These are phyloP conservation scores for Ichneumon xanthorius DNA, from an alignment of 2,888 invertebrate species.

Conservation along the genomic window DNA sequence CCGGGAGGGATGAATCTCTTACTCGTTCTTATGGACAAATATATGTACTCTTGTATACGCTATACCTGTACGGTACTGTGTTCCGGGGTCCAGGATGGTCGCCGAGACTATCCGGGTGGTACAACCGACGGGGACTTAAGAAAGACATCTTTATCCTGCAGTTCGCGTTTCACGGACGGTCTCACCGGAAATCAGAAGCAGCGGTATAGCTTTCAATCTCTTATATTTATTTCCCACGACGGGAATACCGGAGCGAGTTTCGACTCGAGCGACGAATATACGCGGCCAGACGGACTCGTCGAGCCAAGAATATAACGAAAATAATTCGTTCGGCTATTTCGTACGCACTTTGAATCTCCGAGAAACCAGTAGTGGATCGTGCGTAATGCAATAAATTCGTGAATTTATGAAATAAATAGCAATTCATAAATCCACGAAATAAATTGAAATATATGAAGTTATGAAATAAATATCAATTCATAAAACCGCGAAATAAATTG, in stretches of 20 bases:
- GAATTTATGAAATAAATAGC: neutral
- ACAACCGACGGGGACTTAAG: conserved; percentile 32
- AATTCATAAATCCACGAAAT: too few species aligned
- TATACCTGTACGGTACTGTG: conserved; percentile 38
- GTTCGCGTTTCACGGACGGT: conserved; percentile 62
- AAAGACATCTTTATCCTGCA: conserved; percentile 69
- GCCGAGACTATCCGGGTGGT: conserved; percentile 2
- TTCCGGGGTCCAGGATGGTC: conserved; percentile 48
- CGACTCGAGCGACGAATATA: neutral
- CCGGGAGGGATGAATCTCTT: conserved; percentile 56
- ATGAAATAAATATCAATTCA: too few species aligned
- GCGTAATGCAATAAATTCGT: neutral
- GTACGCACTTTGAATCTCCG: neutral
- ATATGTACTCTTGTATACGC: conserved; percentile 39
- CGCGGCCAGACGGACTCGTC: neutral
- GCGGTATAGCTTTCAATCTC: conserved; percentile 32
- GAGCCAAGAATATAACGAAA: neutral
- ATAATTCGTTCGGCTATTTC: neutral
- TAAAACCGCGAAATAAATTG: too few species aligned
- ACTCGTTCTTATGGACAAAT: conserved; percentile 52
- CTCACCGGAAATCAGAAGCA: conserved; percentile 65
- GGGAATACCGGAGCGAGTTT: neutral
- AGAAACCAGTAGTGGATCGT: neutral
- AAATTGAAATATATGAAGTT: too few species aligned
- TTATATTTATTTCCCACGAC: conserved; percentile 48